A percentile compares a stretch with the other conserved stretches of the same genome.
phyloP scores from a whole-genome alignment of 2,797 vertebrate species.

The Thamnophis elegans region DNA sequence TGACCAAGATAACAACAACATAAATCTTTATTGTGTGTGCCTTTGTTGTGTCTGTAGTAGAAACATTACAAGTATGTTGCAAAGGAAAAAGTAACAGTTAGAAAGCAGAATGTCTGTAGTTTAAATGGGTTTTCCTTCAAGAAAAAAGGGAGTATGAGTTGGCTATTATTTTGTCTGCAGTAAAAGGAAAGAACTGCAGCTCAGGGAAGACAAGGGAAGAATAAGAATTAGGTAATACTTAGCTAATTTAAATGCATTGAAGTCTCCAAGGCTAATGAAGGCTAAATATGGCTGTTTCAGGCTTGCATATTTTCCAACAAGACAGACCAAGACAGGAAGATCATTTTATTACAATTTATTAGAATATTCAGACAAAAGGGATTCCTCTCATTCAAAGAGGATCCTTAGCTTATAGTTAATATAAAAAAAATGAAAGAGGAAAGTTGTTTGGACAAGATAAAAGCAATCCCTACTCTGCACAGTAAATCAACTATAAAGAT shows the following conservation, averaged over 20 bases:
- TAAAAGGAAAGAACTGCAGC: not conserved
- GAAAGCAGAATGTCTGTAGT: not conserved
- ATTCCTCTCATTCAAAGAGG: not conserved
- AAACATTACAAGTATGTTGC: not conserved
- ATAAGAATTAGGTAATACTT: not conserved
- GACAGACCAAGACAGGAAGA: not conserved
- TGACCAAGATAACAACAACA: not conserved
- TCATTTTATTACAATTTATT: not conserved
- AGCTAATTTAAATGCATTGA: not conserved
- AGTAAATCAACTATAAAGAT: not conserved
- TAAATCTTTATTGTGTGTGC: not conserved
- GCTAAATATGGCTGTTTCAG: not conserved
- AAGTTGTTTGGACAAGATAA: not conserved
- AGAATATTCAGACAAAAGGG: not conserved
- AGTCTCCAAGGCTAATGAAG: not conserved
- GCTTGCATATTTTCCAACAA: not conserved
- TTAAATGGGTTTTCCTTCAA: not conserved
- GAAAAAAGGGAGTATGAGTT: not conserved
- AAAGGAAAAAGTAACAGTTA: not conserved
- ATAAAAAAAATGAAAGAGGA: not conserved
- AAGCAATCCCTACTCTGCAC: not conserved
- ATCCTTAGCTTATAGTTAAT: not conserved
- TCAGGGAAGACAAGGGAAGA: not conserved
- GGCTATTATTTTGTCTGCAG: not conserved
- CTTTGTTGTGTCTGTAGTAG: not conserved